phyloP scores from a whole-genome alignment of 2,888 invertebrate species.

The Operophtera brumata region DNA sequence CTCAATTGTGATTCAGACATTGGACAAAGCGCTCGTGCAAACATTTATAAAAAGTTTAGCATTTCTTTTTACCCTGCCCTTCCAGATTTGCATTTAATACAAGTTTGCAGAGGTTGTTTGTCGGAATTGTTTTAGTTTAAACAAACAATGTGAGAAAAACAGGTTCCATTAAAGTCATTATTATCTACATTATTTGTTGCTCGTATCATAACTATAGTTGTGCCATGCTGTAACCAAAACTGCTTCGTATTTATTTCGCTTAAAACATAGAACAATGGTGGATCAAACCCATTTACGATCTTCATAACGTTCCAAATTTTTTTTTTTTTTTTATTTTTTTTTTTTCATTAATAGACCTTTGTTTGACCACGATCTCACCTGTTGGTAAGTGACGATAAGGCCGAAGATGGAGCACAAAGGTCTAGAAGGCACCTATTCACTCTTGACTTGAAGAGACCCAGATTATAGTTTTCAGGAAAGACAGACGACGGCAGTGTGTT shows the following conservation, averaged over 20 bases:
- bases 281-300: slow-evolving; percentile 20
- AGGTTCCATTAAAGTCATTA: neutral
- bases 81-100: slow-evolving; percentile 56
- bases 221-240: neutral
- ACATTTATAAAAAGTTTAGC: slow-evolving; percentile 66
- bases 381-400: too few species aligned
- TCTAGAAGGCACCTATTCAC: too few species aligned
- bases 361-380: too few species aligned
- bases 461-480: too few species aligned
- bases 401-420: too few species aligned
- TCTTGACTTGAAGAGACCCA: too few species aligned
- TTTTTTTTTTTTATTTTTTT: too few species aligned
- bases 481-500: too few species aligned
- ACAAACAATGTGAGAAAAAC: slow-evolving; percentile 4
- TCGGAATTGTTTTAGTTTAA: slow-evolving; percentile 5
- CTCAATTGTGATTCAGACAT: slow-evolving; percentile 59
- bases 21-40: slow-evolving; percentile 65
- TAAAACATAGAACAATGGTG: slow-evolving; percentile 13
- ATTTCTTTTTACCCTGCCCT: slow-evolving; percentile 43
- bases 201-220: neutral
- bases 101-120: slow-evolving; percentile 29
- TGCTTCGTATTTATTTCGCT: neutral
- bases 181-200: neutral
- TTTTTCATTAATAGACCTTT: too few species aligned
- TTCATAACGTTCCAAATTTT: too few species aligned